Percentiles rank a stretch among this genome's conserved stretches.
These are phyloP conservation scores for Pentalonia nigronervosa DNA, from an alignment of 1,140 invertebrate species.

Conservation along the genomic window DNA sequence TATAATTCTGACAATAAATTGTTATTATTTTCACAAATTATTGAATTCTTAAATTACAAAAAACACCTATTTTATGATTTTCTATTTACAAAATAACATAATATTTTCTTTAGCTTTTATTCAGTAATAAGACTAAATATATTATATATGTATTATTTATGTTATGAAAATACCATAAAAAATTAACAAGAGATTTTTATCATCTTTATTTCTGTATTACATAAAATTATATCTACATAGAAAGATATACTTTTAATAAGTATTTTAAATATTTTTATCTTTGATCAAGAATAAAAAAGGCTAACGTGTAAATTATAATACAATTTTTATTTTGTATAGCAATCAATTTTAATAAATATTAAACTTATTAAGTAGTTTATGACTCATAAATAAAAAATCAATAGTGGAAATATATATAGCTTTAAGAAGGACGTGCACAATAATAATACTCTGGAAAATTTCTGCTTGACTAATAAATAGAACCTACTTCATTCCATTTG, in stretches of 20 bases:
- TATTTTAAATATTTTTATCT: background rate
- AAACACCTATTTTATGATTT: background rate
- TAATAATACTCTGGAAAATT: background rate
- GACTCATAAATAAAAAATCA: background rate
- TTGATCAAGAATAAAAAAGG: background rate
- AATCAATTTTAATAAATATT: background rate
- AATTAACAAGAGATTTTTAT: background rate
- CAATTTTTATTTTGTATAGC: background rate
- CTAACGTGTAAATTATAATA: background rate
- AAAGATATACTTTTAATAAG: background rate
- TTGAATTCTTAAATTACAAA: background rate
- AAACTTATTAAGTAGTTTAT: background rate
- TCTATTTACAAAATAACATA: background rate
- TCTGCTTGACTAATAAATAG: constrained; percentile 28
- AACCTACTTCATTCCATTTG: constrained; percentile 11
- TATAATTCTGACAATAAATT: background rate
- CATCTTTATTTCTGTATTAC: background rate
- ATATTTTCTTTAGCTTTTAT: background rate
- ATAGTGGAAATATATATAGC: background rate
- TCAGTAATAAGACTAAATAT: background rate
- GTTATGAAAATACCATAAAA: background rate
- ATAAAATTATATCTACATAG: background rate
- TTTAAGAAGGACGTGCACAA: background rate
- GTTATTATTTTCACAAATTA: background rate
- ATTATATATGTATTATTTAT: background rate